phyloP scores from a whole-genome alignment of 2,113 vertebrate species.

The Beaufortia kweichowensis region DNA sequence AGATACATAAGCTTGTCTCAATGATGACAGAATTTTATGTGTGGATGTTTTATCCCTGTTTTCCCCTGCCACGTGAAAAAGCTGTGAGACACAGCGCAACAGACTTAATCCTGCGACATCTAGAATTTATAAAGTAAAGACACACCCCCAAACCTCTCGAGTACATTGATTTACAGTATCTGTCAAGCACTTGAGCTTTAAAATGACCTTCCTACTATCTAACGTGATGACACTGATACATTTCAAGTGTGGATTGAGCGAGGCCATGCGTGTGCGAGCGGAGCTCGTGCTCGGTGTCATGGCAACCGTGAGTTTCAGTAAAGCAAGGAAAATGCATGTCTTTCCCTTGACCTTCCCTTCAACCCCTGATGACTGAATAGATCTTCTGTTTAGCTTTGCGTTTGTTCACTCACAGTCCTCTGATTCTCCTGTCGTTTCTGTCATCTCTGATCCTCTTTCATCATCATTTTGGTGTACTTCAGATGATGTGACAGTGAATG shows the following conservation, averaged over 20 bases:
- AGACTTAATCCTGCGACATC: too few species aligned
- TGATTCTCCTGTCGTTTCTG: neutral
- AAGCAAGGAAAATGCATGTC: neutral
- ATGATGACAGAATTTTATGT: too few species aligned
- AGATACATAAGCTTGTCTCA: too few species aligned
- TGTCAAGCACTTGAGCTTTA: neutral
- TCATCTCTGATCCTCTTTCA: slow-evolving; percentile 6
- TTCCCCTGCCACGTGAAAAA: too few species aligned
- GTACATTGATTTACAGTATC: neutral
- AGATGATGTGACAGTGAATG: too few species aligned
- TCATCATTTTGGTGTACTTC: neutral
- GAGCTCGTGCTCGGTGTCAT: neutral
- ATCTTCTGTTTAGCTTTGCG: neutral
- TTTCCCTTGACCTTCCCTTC: neutral
- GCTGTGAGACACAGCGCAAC: too few species aligned
- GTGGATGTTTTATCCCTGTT: too few species aligned
- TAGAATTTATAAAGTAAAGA: too few species aligned
- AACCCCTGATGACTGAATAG: slow-evolving; percentile 20
- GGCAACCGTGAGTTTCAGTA: slow-evolving; percentile 1
- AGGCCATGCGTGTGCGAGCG: neutral
- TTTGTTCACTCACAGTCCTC: neutral
- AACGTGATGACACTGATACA: neutral
- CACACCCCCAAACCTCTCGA: too few species aligned
- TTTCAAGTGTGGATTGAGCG: neutral
- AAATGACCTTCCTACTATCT: neutral